Percentiles rank a stretch among this genome's conserved stretches.
phyloP scores from a whole-genome alignment of 2,888 invertebrate genomes.

The Mechanitis mazaeus region DNA sequence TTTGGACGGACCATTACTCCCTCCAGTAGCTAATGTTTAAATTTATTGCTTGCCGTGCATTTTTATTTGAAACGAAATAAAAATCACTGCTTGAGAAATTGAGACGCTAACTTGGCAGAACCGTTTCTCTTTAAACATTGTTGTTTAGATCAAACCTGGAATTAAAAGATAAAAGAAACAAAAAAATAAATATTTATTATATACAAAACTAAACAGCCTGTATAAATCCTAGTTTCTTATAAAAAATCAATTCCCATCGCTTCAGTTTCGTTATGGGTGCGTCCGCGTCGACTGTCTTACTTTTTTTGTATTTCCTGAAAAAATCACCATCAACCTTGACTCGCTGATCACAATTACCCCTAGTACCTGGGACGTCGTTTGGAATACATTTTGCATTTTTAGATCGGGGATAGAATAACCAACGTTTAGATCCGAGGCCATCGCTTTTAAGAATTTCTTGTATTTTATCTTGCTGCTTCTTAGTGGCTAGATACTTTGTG shows the following conservation, averaged over 20 bases:
- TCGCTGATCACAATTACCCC: conserved; percentile 56
- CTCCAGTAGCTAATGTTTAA: conserved; percentile 32
- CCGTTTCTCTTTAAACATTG: conserved; percentile 3
- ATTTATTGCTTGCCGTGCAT: conserved; percentile 31
- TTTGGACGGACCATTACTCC: conserved; percentile 40
- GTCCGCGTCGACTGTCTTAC: conserved; percentile 53
- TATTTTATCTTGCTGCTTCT: conserved; percentile 59
- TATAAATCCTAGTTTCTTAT: conserved; percentile 68
- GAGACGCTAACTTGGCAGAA: conserved; percentile 9
- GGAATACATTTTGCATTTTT: conserved; percentile 28
- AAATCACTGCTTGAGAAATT: conserved; percentile 14
- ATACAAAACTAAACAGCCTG: conserved; percentile 49
- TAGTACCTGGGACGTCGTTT: conserved; percentile 31
- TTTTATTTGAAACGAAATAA: conserved; percentile 24
- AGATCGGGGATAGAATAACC: conserved; percentile 61
- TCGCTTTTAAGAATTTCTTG: conserved; percentile 63
- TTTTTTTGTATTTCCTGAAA: conserved; percentile 60
- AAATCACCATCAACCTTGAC: conserved; percentile 63
- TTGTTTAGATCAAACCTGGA: background rate
- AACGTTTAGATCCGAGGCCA: conserved; percentile 62
- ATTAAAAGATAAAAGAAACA: background rate
- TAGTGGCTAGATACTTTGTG: conserved; percentile 57
- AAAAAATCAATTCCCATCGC: conserved; percentile 66
- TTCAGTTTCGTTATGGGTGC: conserved; percentile 63
- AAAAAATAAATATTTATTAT: conserved; percentile 10